A percentile compares a stretch with the other conserved stretches of the same genome.
Conservation (phyloP, 1,140 invertebrate genomes). For the Nasonia longicornis region DNA sequence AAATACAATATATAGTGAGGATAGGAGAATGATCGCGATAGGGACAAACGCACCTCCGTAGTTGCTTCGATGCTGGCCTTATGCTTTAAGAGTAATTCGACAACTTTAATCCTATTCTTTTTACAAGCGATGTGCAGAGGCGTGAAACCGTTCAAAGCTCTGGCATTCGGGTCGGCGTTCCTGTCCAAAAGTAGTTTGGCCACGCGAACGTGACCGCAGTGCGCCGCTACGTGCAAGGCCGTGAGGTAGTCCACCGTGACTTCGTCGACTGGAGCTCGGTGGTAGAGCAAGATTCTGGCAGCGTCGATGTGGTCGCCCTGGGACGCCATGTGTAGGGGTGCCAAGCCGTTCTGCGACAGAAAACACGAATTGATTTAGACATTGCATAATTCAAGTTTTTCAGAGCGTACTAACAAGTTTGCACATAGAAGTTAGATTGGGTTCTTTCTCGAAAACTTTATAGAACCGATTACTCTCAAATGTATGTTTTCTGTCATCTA, state of each 20-base stretch:
- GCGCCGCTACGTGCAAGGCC: slow-evolving; percentile 95
- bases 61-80: slow-evolving; percentile 91
- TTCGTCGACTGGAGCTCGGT: slow-evolving; percentile 96
- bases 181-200: slow-evolving; percentile 93
- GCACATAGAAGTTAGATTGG: not conserved
- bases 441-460: not conserved
- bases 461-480: slow-evolving; percentile 10
- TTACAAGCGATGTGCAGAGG: slow-evolving; percentile 99
- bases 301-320: slow-evolving; percentile 98
- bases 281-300: slow-evolving; percentile 89
- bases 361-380: slow-evolving; percentile 22
- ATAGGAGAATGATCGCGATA: not conserved
- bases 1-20: not conserved
- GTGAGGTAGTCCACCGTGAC: slow-evolving; percentile 98
- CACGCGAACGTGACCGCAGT: slow-evolving; percentile 93
- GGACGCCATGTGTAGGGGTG: slow-evolving; percentile 92
- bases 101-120: slow-evolving; percentile 97
- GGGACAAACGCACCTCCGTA: slow-evolving; percentile 75
- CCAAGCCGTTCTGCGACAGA: slow-evolving; percentile 82
- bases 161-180: slow-evolving; percentile 96
- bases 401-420: no score
- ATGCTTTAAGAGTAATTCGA: slow-evolving; percentile 95
- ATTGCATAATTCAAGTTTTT: slow-evolving; percentile 21
- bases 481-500: slow-evolving; percentile 7
- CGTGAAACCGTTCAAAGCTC: slow-evolving; percentile 98